Evolutionary conservation across 53 echinoderm and acorn worm genomes (phyloP).

Genomic region (Echinometra lucunter): DNA sequence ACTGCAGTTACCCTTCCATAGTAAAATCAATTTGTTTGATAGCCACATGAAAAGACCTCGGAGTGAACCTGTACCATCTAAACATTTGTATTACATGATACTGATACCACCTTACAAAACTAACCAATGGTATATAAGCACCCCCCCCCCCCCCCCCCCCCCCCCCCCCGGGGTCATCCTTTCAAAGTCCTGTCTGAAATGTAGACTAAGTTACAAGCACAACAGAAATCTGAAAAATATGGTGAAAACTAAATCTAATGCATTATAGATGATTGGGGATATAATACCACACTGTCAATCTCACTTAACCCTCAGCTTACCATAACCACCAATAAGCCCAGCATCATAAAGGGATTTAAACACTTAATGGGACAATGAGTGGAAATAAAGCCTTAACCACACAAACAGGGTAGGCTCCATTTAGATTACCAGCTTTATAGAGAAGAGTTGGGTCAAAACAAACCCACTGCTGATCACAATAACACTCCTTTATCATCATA

Average conservation of each 20-base stretch:
- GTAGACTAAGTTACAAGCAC: background rate
- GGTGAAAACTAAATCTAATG: background rate
- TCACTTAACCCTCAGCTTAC: constrained; percentile 33
- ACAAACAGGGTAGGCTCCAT: background rate
- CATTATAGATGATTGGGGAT: background rate
- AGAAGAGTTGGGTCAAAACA: constrained; percentile 9
- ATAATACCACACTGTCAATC: constrained; percentile 40
- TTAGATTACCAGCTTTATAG: background rate
- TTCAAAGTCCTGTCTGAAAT: background rate
- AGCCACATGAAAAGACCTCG: background rate
- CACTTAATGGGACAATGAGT: constrained; percentile 29
- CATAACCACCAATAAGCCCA: background rate
- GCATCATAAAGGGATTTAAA: constrained; percentile 13
- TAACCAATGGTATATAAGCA: too few relatives aligned
- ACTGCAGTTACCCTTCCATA: background rate
- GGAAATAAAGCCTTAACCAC: constrained; percentile 24
- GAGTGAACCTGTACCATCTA: background rate
- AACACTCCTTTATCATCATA: background rate
- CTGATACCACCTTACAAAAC: background rate
- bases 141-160: background rate
- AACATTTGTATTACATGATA: background rate
- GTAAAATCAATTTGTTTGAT: background rate
- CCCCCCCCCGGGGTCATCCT: too few relatives aligned
- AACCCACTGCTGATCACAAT: background rate
- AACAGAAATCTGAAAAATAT: background rate